Conservation (phyloP, 2,888 invertebrate species). For the Andrena bicolor region DNA sequence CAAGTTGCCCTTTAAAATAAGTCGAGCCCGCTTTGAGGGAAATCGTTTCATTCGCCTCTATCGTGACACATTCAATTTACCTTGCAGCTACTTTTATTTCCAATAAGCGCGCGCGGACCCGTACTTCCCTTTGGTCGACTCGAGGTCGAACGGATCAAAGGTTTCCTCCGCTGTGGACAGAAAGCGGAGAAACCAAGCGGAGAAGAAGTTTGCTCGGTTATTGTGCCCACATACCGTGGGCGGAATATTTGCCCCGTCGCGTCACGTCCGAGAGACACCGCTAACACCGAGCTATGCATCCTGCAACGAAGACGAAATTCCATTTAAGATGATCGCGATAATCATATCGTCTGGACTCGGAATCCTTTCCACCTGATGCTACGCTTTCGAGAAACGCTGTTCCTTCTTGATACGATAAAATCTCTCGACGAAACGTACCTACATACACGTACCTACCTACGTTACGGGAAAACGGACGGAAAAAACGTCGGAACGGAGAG, state of each 20-base stretch:
- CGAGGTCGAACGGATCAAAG: constrained; percentile 58
- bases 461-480: neutral
- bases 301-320: no score
- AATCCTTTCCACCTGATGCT: neutral
- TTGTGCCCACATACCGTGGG: constrained; percentile 23
- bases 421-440: neutral
- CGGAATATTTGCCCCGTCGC: constrained; percentile 18
- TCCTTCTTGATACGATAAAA: neutral
- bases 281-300: neutral
- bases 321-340: no score
- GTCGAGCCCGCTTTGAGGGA: constrained; percentile 34
- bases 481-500: neutral
- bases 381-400: neutral
- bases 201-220: constrained; percentile 40
- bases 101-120: constrained; percentile 51
- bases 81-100: constrained; percentile 51
- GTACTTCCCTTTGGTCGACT: constrained; percentile 38
- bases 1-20: constrained; percentile 43
- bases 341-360: neutral
- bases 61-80: constrained; percentile 56
- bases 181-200: constrained; percentile 41
- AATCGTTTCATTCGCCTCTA: constrained; percentile 50
- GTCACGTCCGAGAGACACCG: neutral
- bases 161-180: constrained; percentile 24
- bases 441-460: no score